Evolutionary conservation across 2,113 vertebrate genomes (phyloP), one percentile per base, ranked within the genome.

Genomic region (Pachypanchax playfairii): DNA sequence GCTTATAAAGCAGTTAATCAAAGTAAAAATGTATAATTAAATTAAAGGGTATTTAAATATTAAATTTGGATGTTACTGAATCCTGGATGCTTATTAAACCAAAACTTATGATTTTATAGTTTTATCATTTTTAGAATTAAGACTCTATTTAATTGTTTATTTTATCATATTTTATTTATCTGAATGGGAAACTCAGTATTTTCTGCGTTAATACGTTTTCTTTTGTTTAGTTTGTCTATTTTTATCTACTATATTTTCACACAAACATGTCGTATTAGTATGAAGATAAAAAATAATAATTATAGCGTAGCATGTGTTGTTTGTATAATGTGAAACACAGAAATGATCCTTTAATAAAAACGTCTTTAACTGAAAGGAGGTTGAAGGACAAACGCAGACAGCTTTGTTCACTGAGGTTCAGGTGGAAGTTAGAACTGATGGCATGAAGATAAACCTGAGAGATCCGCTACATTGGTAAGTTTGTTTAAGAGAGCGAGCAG

Each of bases 351-450:
- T 18, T 26, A 60, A 64, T 53, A 36, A 70, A 70, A 62, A n/a
- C 22, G 3, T 28, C 15, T 41, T 24, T 51, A 38, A 53, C 28
- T 12, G 2, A 4, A 54, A 51, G 38, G 18, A 18, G 15, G 17
- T 53, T 44, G 15, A 79, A 70, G 65, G 53, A 33, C 26, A 26
- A 5, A 42, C 49, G 46, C 25, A 62, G 59, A 42, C n/a, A 35
- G 8, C n/a, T 46, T 35, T 58, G 26, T 67, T 64, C 15, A 35
- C 26, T 6, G 12, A 48, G 41, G 39, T 44, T 65, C 36, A 68
- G 8, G 28, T 18, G 56, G 18, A 39, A 26, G 35, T 41, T 24
- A 2, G 18, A 25, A 10, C 22, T 5, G 35, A 12, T 46, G 25
- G 24, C 20, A 24, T 59, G n/a, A 65, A 67, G 20, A 36, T 70